Evolutionary conservation across 2,797 vertebrate genomes (phyloP), one percentile per base, ranked within the genome.

Genomic region (Onychomys arenicola): DNA sequence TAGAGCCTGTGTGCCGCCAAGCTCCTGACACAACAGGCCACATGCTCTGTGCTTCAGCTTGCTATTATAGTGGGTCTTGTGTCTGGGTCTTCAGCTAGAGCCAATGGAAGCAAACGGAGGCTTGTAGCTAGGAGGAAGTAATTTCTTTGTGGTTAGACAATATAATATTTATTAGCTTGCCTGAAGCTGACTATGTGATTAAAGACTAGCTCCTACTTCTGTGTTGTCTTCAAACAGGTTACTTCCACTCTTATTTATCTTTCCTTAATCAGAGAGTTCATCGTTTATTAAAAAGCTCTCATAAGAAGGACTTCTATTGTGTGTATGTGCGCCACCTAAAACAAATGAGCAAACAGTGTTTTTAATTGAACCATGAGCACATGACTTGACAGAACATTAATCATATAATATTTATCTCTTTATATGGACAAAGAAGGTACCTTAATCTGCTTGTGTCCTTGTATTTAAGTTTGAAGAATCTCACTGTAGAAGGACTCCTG

Each of bases 91-190:
- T 69, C 65, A 82, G 65, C 43, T 43, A 90, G 77, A 92, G 52
- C 69, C 61, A 65, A 61, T 29, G 65, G 75, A 78, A 95, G 55
- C 46, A 73, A 25, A 1, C 13, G 81, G 94, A 88, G 82, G 71
- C 93, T 80, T 77, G 43, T 61, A 16, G 87, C 63, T 89, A 32
- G 32, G 32, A 95, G 84, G 81, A 92, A 82, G 75, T 59, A 59
- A 81, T 81, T 94, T 85, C 65, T 93, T 69, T 95, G 71, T 93
- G 67, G 23, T 57, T 61, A 86, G 32, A 21, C 23, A 23, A 92
- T 95, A 73, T 91, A 95, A 94, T 96, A 97, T 96, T 97, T 91
- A 97, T 92, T 55, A 46, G 32, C 92, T 87, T 92, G 77, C 82
- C 65, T 80, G 83, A 93, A 88, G 71, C 61, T 65, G 88, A 91